Conservation (phyloP, 2,797 vertebrate species). For the Rhadinocentrus ornatus region DNA sequence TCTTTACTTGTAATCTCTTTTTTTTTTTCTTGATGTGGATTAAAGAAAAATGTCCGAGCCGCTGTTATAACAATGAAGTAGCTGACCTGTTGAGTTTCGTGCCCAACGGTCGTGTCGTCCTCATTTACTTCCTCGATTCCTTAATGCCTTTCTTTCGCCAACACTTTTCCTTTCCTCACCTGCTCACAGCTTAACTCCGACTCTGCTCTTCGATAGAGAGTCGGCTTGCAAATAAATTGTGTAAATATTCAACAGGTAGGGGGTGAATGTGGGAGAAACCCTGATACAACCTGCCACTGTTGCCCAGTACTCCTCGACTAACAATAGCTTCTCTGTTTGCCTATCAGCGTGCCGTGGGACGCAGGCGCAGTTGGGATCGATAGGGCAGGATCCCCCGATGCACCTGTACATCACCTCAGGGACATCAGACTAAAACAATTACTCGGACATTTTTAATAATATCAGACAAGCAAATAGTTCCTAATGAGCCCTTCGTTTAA, state of each 20-base stretch:
- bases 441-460: not conserved
- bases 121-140: constrained; percentile 62
- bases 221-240: constrained; percentile 16
- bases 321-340: constrained; percentile 78
- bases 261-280: constrained; percentile 53
- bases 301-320: constrained; percentile 44
- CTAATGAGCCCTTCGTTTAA: not conserved
- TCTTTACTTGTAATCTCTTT: constrained; percentile 64
- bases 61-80: constrained; percentile 69
- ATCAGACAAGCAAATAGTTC: not conserved
- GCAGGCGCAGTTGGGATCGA: constrained; percentile 76
- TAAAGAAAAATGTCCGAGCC: constrained; percentile 45
- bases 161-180: constrained; percentile 41
- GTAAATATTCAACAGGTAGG: constrained; percentile 74
- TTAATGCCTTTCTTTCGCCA: constrained; percentile 19
- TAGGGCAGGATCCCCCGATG: constrained; percentile 31
- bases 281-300: constrained; percentile 52
- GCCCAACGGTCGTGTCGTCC: constrained; percentile 35
- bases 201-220: constrained; percentile 56
- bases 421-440: constrained; percentile 25
- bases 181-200: constrained; percentile 20
- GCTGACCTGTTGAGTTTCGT: constrained; percentile 70
- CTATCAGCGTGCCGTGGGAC: constrained; percentile 48
- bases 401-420: constrained; percentile 67
- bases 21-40: constrained; percentile 6